Percentiles rank a stretch among this genome's conserved stretches.
Evolutionary conservation across 37 sponge, comb jelly and placozoan genomes (phyloP).

Genomic region (Axinella damicornis): DNA sequence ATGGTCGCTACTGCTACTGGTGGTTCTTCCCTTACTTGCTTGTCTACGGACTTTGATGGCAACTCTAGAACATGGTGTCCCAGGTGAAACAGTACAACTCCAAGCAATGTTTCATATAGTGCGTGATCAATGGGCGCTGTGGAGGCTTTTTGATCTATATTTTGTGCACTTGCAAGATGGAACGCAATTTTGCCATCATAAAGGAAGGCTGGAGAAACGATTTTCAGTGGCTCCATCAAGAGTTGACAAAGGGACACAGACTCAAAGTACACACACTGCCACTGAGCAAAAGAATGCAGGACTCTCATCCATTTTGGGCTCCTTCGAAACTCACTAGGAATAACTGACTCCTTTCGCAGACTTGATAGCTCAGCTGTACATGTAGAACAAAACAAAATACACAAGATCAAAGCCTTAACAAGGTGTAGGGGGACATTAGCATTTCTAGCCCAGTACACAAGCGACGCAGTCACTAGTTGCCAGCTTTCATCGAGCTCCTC

Average conservation of each 20-base stretch:
- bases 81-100: too few relatives aligned
- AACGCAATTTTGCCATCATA: constrained; percentile 64
- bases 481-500: neutral
- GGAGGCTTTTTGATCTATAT: too few relatives aligned
- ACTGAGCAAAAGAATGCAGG: constrained; percentile 61
- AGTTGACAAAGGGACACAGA: constrained; percentile 40
- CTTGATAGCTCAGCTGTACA: neutral
- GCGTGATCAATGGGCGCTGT: too few relatives aligned
- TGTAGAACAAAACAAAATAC: constrained; percentile 39
- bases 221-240: constrained; percentile 42
- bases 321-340: constrained; percentile 20
- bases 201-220: constrained; percentile 28
- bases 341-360: neutral
- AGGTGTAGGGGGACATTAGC: neutral
- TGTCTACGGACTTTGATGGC: too few relatives aligned
- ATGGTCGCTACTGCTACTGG: too few relatives aligned
- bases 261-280: constrained; percentile 67
- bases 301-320: constrained; percentile 38
- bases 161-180: neutral
- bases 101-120: too few relatives aligned
- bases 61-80: too few relatives aligned
- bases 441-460: constrained; percentile 37
- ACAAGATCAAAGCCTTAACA: constrained; percentile 42
- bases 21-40: too few relatives aligned
- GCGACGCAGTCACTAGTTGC: constrained; percentile 28